Percentiles rank a stretch among this genome's conserved stretches.
Evolutionary conservation across 2,797 vertebrate species (phyloP).

Genomic region (Cygnus olor): DNA sequence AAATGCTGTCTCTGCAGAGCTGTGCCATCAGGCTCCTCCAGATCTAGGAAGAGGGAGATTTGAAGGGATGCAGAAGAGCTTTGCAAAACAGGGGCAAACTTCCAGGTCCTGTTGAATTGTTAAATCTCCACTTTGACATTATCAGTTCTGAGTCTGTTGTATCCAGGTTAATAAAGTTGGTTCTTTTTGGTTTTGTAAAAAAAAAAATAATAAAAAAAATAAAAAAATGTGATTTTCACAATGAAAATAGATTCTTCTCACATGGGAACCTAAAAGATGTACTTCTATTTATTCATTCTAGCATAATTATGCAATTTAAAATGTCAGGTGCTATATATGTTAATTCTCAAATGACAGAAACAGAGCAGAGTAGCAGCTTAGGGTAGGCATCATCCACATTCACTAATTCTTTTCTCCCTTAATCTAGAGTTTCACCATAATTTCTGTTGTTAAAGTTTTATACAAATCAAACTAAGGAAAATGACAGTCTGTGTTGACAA

Average conservation of each 20-base stretch:
- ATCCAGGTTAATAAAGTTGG: neutral
- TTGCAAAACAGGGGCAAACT: neutral
- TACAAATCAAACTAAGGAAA: neutral
- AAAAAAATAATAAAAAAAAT: neutral
- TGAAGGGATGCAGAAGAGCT: neutral
- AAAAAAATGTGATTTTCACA: neutral
- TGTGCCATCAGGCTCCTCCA: fast-evolving
- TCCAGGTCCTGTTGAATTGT: neutral
- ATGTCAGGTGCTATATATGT: conserved; percentile 20
- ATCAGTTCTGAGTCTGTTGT: neutral
- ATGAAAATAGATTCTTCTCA: neutral
- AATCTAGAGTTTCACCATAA: neutral
- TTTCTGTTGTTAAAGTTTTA: neutral
- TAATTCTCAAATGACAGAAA: neutral
- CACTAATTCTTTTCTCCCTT: neutral
- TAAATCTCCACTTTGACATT: neutral
- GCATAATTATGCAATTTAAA: conserved; percentile 8
- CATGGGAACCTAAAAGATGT: neutral
- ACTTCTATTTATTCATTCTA: neutral
- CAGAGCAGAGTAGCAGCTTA: neutral
- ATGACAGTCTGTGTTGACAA: neutral
- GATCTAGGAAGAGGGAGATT: neutral
- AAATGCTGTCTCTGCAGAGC: neutral
- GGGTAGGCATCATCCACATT: neutral
- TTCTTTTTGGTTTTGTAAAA: neutral